A percentile compares a stretch with the other conserved stretches of the same genome.
Evolutionary conservation across 1,140 invertebrate genomes (phyloP).

Genomic region (Heliconius eleuchia): DNA sequence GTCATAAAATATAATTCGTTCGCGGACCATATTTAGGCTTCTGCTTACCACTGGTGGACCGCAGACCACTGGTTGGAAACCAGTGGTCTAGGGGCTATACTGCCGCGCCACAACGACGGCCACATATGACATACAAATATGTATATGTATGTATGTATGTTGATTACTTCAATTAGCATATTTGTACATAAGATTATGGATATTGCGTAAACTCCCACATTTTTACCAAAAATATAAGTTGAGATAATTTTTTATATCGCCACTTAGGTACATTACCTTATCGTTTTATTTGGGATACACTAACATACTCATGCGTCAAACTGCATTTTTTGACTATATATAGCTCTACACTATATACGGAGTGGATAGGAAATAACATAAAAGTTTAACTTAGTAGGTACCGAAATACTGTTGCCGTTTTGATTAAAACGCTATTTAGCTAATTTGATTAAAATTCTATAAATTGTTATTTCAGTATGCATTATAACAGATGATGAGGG

Average conservation of each 20-base stretch:
- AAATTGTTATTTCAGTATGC: not conserved
- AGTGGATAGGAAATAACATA: constrained; percentile 26
- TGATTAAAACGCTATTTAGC: not conserved
- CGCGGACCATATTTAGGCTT: no score
- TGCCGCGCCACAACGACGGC: no score
- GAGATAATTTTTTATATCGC: not conserved
- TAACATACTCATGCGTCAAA: not conserved
- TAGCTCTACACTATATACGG: not conserved
- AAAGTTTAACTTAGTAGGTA: not conserved
- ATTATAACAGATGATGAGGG: no score
- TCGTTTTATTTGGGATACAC: not conserved
- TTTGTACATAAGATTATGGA: not conserved
- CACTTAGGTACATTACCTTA: not conserved
- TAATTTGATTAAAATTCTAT: not conserved
- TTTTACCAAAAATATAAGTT: not conserved
- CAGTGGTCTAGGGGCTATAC: no score
- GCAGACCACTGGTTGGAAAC: no score
- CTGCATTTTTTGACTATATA: constrained; percentile 17
- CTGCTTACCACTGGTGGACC: no score
- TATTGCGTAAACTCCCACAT: not conserved
- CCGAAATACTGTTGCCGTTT: constrained; percentile 13
- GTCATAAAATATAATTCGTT: no score
- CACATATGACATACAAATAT: not conserved
- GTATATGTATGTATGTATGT: not conserved
- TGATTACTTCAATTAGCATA: not conserved